These are phyloP conservation scores for Loris lydekkerianus DNA, from an alignment of 2,797 vertebrate genomes.

Conservation along the genomic window DNA sequence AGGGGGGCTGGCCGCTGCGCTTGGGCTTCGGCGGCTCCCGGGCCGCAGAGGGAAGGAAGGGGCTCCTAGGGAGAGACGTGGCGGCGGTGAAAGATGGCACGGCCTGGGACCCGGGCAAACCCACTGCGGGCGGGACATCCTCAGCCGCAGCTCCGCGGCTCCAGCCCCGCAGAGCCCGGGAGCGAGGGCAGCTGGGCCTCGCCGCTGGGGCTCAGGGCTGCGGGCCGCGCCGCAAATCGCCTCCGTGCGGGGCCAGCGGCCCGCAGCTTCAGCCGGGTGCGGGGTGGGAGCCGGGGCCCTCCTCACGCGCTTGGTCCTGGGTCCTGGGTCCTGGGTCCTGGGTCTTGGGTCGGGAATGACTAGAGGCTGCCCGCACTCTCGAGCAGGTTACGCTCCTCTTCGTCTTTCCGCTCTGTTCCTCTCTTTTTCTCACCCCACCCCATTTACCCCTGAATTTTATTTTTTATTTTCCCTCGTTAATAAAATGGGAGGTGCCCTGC, in stretches of 20 bases:
- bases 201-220: accelerated
- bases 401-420: accelerated
- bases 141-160: accelerated
- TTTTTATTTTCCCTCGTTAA: neutral
- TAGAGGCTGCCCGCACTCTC: accelerated
- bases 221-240: accelerated
- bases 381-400: accelerated
- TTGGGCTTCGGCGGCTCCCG: accelerated
- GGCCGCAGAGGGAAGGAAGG: accelerated
- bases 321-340: neutral
- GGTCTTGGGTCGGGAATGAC: accelerated
- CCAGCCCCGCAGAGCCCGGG: accelerated
- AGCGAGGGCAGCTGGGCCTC: neutral
- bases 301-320: accelerated
- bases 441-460: neutral
- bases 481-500: neutral
- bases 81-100: neutral
- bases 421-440: accelerated
- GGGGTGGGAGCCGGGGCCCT: neutral
- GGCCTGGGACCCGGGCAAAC: neutral
- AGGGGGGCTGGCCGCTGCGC: neutral
- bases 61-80: accelerated
- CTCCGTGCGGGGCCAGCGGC: accelerated
- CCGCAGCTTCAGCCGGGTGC: accelerated
- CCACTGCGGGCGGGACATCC: accelerated